Evolutionary conservation across 2,888 invertebrate genomes (phyloP).

Genomic region (Colostygia pectinataria): DNA sequence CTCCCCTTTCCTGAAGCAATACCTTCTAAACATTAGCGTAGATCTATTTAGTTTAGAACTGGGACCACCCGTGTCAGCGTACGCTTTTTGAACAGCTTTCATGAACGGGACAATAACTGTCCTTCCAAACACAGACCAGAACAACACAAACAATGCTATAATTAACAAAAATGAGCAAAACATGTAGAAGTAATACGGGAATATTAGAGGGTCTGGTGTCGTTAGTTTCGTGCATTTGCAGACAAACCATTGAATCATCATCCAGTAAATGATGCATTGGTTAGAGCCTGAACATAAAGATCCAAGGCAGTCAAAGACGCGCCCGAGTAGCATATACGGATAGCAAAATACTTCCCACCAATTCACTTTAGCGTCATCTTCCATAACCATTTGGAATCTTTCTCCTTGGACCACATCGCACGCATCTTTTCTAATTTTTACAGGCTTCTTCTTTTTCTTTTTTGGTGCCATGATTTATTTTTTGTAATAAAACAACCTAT

Average conservation of each 20-base stretch:
- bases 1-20: slow-evolving; percentile 71
- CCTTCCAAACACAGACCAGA: slow-evolving; percentile 60
- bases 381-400: slow-evolving; percentile 53
- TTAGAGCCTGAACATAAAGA: slow-evolving; percentile 64
- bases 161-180: slow-evolving; percentile 66
- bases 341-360: slow-evolving; percentile 73
- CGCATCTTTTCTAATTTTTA: slow-evolving; percentile 39
- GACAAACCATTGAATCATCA: slow-evolving; percentile 67
- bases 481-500: neutral
- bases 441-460: slow-evolving; percentile 38
- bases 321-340: slow-evolving; percentile 63
- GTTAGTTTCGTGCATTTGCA: slow-evolving; percentile 64
- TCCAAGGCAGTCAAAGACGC: too few relatives aligned
- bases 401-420: slow-evolving; percentile 55
- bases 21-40: slow-evolving; percentile 59
- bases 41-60: slow-evolving; percentile 31
- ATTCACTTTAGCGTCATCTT: slow-evolving; percentile 58
- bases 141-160: slow-evolving; percentile 46
- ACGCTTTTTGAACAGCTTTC: slow-evolving; percentile 39
- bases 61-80: neutral
- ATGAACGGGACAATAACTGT: slow-evolving; percentile 57
- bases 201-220: slow-evolving; percentile 65
- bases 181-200: slow-evolving; percentile 71
- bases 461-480: slow-evolving; percentile 48
- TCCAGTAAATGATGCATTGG: slow-evolving; percentile 66